A percentile compares a stretch with the other conserved stretches of the same genome.
These are phyloP conservation scores for Sprattus sprattus DNA, from an alignment of 2,113 vertebrate species.

Conservation along the genomic window DNA sequence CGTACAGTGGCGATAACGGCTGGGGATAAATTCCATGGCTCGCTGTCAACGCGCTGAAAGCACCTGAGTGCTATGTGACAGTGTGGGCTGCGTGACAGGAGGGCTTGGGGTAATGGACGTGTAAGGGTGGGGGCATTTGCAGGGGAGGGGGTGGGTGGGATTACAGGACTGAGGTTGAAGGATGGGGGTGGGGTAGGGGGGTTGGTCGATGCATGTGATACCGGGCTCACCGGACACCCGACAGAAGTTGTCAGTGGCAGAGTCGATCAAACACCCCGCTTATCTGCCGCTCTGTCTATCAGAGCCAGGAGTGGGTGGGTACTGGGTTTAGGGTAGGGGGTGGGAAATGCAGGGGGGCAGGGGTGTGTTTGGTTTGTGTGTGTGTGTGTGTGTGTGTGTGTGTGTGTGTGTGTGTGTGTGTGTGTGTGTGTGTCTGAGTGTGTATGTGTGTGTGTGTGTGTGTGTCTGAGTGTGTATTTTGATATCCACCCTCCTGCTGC, in stretches of 20 bases:
- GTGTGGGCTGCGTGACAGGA: constrained; percentile 60
- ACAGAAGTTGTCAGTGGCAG: constrained; percentile 42
- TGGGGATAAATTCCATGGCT: constrained; percentile 58
- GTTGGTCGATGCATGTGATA: constrained; percentile 41
- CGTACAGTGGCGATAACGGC: constrained; percentile 62
- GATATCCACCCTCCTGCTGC: neutral
- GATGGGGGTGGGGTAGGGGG: constrained; percentile 21
- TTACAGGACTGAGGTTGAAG: neutral
- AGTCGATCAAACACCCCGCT: constrained; percentile 23
- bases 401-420: constrained; percentile 8
- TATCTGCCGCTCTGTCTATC: constrained; percentile 24
- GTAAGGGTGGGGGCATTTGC: neutral
- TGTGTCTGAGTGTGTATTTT: neutral
- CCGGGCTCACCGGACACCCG: constrained; percentile 30
- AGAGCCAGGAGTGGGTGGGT: neutral
- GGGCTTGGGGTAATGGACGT: neutral
- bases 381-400: constrained; percentile 2
- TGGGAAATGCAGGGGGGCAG: neutral
- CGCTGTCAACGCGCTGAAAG: constrained; percentile 71
- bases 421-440: neutral
- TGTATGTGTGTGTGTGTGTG: neutral
- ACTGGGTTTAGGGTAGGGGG: neutral
- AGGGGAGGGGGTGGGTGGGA: neutral
- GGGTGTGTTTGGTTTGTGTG: neutral
- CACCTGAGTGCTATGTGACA: constrained; percentile 72